Percentiles rank a stretch among this genome's conserved stretches.
These are phyloP conservation scores for Drosophila santomea DNA, from an alignment of 1,140 invertebrate species.

Conservation along the genomic window DNA sequence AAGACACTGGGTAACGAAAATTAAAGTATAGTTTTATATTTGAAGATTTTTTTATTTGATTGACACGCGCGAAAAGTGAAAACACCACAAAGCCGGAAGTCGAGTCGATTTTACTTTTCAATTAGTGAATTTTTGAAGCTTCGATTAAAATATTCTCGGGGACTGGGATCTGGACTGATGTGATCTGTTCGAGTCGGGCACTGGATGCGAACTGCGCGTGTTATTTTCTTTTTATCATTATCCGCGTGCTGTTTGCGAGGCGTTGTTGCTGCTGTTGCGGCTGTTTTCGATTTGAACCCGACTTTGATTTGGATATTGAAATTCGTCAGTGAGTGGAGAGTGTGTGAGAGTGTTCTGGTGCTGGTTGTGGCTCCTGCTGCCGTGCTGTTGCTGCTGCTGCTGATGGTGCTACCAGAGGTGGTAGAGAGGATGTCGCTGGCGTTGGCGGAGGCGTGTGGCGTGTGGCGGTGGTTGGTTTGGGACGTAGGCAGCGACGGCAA, in stretches of 20 bases:
- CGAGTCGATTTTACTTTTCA: slow-evolving; percentile 25
- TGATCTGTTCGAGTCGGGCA: slow-evolving; percentile 42
- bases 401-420: slow-evolving; percentile 43
- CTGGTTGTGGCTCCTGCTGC: slow-evolving; percentile 22
- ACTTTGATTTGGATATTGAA: slow-evolving; percentile 85
- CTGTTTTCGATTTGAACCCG: slow-evolving; percentile 84
- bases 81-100: slow-evolving; percentile 50
- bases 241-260: slow-evolving; percentile 78
- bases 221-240: slow-evolving; percentile 72
- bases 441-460: slow-evolving; percentile 25
- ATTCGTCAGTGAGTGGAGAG: slow-evolving; percentile 72
- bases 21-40: slow-evolving; percentile 27
- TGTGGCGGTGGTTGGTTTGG: slow-evolving; percentile 60
- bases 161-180: slow-evolving; percentile 24
- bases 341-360: slow-evolving; percentile 37
- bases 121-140: slow-evolving; percentile 3
- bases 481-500: slow-evolving; percentile 48
- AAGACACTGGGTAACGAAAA: slow-evolving; percentile 48
- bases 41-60: slow-evolving; percentile 13
- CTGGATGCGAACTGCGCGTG: slow-evolving; percentile 57
- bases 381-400: slow-evolving; percentile 28
- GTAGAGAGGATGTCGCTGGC: slow-evolving; percentile 50
- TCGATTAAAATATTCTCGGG: slow-evolving; percentile 15
- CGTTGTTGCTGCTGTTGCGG: slow-evolving; percentile 84
- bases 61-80: slow-evolving; percentile 60